Percentiles rank a stretch among this genome's conserved stretches.
Conservation (phyloP, 2,113 vertebrate species). For the Xenus cinereus region DNA sequence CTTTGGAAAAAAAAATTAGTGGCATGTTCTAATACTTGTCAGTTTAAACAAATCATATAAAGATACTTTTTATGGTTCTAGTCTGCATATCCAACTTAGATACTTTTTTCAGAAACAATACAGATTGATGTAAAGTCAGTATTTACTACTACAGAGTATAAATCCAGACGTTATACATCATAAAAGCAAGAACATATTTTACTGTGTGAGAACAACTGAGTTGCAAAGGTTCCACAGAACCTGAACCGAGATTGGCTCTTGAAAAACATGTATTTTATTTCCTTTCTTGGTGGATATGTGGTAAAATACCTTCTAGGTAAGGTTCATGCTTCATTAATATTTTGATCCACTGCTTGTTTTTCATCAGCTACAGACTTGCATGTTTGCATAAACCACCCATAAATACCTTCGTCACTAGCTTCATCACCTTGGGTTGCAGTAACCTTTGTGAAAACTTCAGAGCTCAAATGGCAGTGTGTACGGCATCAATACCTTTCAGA, state of each 20-base stretch:
- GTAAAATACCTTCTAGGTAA: background rate
- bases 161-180: background rate
- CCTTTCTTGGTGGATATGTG: background rate
- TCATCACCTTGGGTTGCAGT: background rate
- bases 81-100: background rate
- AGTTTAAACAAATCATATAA: background rate
- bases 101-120: background rate
- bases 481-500: constrained; percentile 5
- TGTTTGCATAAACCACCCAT: background rate
- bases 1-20: background rate
- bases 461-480: background rate
- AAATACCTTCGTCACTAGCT: background rate
- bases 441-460: background rate
- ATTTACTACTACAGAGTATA: background rate
- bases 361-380: background rate
- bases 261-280: background rate
- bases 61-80: background rate
- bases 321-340: background rate
- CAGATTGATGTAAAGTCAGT: background rate
- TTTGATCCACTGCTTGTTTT: background rate
- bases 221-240: background rate
- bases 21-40: background rate
- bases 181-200: background rate
- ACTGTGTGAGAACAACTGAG: background rate
- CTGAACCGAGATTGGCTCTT: background rate